A percentile compares a stretch with the other conserved stretches of the same genome.
phyloP scores from a whole-genome alignment of 2,797 vertebrate species.

The Lepus oiostolus region DNA sequence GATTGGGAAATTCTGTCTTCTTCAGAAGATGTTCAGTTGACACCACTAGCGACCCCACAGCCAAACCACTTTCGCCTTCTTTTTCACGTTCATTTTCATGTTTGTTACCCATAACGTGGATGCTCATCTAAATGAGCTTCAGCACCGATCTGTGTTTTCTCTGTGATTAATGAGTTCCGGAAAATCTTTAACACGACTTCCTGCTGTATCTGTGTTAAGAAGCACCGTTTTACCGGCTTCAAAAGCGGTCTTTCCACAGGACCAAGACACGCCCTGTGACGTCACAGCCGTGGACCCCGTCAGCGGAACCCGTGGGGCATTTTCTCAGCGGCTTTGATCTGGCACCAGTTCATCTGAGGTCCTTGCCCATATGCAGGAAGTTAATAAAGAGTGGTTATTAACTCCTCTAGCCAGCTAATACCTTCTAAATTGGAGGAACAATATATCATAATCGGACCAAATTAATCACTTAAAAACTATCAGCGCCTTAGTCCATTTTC shows the following conservation, averaged over 20 bases:
- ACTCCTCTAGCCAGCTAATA: conserved; percentile 70
- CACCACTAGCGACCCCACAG: neutral
- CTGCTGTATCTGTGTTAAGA: conserved; percentile 11
- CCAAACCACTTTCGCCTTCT: neutral
- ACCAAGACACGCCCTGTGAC: neutral
- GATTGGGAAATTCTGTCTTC: neutral
- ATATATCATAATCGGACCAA: conserved; percentile 63
- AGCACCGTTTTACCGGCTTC: neutral
- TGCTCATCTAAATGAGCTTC: neutral
- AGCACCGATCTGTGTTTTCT: neutral
- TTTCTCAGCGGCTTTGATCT: conserved; percentile 17
- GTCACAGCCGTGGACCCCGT: neutral
- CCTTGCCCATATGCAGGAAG: conserved; percentile 45
- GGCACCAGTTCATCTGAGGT: conserved; percentile 30
- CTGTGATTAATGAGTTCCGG: neutral
- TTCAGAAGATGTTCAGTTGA: neutral
- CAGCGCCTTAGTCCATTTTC: conserved; percentile 48
- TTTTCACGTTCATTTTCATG: neutral
- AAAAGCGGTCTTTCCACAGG: neutral
- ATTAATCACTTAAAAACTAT: conserved; percentile 67
- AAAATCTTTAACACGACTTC: neutral
- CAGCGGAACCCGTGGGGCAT: neutral
- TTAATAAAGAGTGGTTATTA: conserved; percentile 72
- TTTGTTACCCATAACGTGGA: neutral
- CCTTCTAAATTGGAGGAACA: conserved; percentile 65